These are phyloP conservation scores for Theocolax elegans DNA, from an alignment of 1,140 invertebrate genomes.

Conservation along the genomic window DNA sequence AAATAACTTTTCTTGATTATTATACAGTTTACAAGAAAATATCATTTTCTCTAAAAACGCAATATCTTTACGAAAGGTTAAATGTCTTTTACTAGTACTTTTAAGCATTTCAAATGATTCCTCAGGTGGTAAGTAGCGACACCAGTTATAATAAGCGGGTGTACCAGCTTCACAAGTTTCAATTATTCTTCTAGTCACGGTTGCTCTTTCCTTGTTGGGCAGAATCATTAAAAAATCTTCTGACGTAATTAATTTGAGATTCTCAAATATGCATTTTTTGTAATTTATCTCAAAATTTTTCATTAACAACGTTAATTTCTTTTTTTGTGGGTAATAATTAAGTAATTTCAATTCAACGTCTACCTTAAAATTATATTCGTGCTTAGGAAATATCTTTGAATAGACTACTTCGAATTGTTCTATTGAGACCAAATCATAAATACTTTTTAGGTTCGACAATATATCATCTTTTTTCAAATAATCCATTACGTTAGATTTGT, in stretches of 20 bases:
- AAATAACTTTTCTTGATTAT: background rate
- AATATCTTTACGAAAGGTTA: no score
- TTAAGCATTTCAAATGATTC: background rate
- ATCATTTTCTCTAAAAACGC: constrained; percentile 1
- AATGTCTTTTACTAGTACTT: background rate
- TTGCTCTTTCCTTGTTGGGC: background rate
- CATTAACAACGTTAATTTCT: background rate
- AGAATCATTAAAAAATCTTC: background rate
- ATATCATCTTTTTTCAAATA: no score
- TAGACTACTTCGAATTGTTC: background rate
- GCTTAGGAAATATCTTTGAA: background rate
- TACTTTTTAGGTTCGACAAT: background rate
- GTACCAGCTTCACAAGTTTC: background rate
- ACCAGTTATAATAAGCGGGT: background rate
- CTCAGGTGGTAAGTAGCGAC: background rate
- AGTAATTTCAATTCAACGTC: background rate
- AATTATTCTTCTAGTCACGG: background rate
- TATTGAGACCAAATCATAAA: background rate
- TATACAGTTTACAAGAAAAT: background rate
- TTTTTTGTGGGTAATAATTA: background rate
- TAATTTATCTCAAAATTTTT: background rate
- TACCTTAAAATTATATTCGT: background rate
- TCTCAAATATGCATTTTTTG: background rate
- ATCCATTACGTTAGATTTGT: no score
- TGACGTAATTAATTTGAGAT: background rate